Percentiles rank a stretch among this genome's conserved stretches.
Conservation (phyloP, 2,113 vertebrate species). For the Petroica traversi region DNA sequence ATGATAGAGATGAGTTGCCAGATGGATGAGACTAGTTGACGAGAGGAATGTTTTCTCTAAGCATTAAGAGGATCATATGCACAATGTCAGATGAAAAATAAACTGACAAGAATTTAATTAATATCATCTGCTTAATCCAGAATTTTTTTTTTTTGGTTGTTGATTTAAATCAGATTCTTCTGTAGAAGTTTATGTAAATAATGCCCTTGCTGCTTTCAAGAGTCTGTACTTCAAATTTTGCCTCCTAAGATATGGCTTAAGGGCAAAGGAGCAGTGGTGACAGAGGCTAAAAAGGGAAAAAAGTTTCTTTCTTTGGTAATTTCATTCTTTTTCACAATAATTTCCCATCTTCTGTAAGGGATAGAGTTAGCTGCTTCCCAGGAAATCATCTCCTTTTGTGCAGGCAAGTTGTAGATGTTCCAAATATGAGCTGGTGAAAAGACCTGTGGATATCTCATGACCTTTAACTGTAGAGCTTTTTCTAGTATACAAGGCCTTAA, state of each 20-base stretch:
- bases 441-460: neutral
- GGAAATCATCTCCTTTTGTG: neutral
- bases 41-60: conserved; percentile 27
- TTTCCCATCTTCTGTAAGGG: neutral
- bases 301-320: neutral
- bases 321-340: neutral
- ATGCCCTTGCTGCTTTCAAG: neutral
- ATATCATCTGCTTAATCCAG: conserved; percentile 23
- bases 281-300: neutral
- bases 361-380: neutral
- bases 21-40: neutral
- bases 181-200: neutral
- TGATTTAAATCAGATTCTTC: conserved; percentile 11
- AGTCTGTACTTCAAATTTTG: neutral
- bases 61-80: neutral
- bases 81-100: conserved; percentile 23
- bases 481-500: neutral
- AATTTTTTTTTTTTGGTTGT: neutral
- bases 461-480: neutral
- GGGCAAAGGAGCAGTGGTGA: neutral
- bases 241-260: neutral
- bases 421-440: neutral
- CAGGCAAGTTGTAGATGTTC: neutral
- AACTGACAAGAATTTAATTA: conserved; percentile 20
- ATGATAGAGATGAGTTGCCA: neutral